phyloP scores from a whole-genome alignment of 2,888 invertebrate species.

The Eubasilissa splendida region DNA sequence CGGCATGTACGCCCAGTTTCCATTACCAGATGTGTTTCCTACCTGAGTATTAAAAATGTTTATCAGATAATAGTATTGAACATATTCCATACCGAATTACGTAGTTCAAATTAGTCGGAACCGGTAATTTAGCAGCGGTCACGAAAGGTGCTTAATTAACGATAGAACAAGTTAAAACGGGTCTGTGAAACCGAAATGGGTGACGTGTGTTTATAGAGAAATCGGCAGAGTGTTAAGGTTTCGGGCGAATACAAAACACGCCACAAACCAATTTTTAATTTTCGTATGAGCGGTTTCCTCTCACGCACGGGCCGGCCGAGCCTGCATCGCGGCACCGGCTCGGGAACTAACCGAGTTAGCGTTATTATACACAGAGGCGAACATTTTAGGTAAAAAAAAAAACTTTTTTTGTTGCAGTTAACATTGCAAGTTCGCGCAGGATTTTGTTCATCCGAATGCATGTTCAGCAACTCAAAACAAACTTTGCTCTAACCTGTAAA shows the following conservation, averaged over 20 bases:
- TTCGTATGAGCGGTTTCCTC: constrained; percentile 49
- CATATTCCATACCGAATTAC: constrained; percentile 54
- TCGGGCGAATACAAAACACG: constrained; percentile 51
- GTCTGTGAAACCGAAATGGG: constrained; percentile 14
- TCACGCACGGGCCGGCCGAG: constrained; percentile 50
- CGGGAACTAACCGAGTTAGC: background rate
- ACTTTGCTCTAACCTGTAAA: too few relatives aligned
- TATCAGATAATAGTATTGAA: constrained; percentile 51
- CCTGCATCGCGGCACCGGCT: background rate
- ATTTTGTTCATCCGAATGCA: background rate
- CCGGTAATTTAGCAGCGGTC: constrained; percentile 54
- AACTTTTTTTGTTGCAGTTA: background rate
- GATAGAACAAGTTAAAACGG: constrained; percentile 46
- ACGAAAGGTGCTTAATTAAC: constrained; percentile 56
- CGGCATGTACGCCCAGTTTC: constrained; percentile 10
- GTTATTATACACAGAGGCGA: background rate
- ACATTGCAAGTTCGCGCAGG: background rate
- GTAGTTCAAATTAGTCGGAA: constrained; percentile 56
- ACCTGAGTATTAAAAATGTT: constrained; percentile 31
- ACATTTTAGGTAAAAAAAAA: background rate
- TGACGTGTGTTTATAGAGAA: constrained; percentile 27
- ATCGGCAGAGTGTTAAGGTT: constrained; percentile 18
- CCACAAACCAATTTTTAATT: constrained; percentile 58
- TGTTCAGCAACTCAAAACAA: too few relatives aligned
- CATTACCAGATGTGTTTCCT: constrained; percentile 40